phyloP scores from a whole-genome alignment of 2,797 vertebrate genomes.

The Margarornis squamiger region DNA sequence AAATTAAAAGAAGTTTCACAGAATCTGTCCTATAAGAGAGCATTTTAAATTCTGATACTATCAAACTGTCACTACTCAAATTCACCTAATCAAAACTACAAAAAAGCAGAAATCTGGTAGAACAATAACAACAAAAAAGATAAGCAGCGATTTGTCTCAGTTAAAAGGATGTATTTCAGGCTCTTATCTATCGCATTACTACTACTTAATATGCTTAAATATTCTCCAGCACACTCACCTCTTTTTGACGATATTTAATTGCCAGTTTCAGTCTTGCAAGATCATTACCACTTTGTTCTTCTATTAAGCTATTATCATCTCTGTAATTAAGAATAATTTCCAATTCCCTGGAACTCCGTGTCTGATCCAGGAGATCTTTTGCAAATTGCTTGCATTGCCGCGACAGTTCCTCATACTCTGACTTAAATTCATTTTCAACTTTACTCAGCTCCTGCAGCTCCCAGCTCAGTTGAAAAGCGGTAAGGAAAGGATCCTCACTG shows the following conservation, averaged over 20 bases:
- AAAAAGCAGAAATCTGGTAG: neutral
- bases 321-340: conserved; percentile 96
- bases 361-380: conserved; percentile 97
- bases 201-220: conserved; percentile 17
- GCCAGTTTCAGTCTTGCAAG: conserved; percentile 94
- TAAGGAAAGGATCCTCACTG: conserved; percentile 97
- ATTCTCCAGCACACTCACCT: conserved; percentile 80
- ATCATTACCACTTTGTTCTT: conserved; percentile 88
- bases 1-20: neutral
- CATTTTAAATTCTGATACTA: conserved; percentile 10
- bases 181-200: conserved; percentile 32
- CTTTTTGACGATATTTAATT: conserved; percentile 97
- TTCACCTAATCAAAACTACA: neutral
- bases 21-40: neutral
- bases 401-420: conserved; percentile 94
- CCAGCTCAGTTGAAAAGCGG: conserved; percentile 95
- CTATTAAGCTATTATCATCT: conserved; percentile 88
- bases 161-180: neutral
- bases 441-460: conserved; percentile 95
- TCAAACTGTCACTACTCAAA: neutral
- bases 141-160: neutral
- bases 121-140: neutral
- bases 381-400: conserved; percentile 91
- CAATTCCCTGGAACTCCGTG: conserved; percentile 93
- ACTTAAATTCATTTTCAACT: conserved; percentile 97